A percentile compares a stretch with the other conserved stretches of the same genome.
Evolutionary conservation across 2,113 vertebrate species (phyloP).

Genomic region (Xenopus borealis): DNA sequence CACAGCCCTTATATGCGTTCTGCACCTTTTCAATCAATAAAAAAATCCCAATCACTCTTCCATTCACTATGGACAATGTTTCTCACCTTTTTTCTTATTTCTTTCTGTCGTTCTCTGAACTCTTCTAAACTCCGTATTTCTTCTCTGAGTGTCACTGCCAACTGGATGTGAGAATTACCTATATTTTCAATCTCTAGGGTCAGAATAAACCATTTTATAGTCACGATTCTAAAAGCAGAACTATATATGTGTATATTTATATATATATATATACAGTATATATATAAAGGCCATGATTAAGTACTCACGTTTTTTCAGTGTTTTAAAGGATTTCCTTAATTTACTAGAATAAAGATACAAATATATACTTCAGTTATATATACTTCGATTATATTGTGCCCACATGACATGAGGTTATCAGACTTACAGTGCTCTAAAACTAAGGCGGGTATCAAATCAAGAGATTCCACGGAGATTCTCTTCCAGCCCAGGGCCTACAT

Average conservation of each 20-base stretch:
- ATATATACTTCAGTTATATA: not conserved
- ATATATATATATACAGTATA: not conserved
- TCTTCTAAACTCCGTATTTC: conserved; percentile 84
- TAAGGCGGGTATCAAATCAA: no score
- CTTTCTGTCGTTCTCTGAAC: conserved; percentile 91
- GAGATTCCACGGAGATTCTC: no score
- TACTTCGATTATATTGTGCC: no score
- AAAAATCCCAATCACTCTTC: not conserved
- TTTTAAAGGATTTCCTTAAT: conserved; percentile 81
- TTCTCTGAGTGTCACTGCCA: conserved; percentile 78
- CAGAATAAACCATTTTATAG: conserved; percentile 9
- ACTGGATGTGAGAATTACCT: conserved; percentile 85
- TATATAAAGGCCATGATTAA: not conserved
- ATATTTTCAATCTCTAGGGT: conserved; percentile 82
- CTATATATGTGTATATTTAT: not conserved
- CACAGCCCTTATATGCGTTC: no score
- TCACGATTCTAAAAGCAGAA: not conserved
- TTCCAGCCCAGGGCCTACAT: no score
- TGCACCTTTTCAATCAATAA: not conserved
- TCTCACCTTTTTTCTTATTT: conserved; percentile 88
- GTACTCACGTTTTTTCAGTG: conserved; percentile 87
- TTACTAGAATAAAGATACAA: conserved; percentile 66
- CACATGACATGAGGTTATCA: no score
- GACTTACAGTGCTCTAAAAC: no score
- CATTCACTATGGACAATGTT: no score